Evolutionary conservation across 2,888 invertebrate species (phyloP).

Genomic region (Vanessa cardui): DNA sequence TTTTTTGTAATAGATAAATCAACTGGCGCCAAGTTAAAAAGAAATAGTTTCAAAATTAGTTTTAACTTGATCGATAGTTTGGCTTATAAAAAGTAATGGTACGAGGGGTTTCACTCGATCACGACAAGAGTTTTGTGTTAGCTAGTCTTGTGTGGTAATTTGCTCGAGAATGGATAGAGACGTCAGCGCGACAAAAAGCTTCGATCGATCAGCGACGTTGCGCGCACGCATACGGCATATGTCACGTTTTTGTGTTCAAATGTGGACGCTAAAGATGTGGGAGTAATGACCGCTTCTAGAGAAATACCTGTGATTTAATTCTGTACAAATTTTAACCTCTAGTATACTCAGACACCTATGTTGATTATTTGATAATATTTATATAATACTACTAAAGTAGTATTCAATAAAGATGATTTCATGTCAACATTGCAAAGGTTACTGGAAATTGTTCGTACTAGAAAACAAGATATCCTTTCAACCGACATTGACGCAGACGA

Average conservation of each 20-base stretch:
- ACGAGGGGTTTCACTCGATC: conserved; percentile 64
- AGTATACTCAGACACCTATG: background rate
- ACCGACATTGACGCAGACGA: conserved; percentile 54
- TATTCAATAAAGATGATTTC: background rate
- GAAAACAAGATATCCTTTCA: conserved; percentile 43
- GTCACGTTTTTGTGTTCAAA: conserved; percentile 28
- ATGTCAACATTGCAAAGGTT: conserved; percentile 1
- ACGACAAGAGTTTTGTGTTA: conserved; percentile 63
- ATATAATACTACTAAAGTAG: background rate
- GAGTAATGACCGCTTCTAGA: conserved; percentile 20
- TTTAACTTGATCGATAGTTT: conserved; percentile 70
- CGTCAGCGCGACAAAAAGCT: conserved; percentile 79
- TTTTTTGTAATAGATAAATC: conserved; percentile 21
- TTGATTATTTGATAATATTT: background rate
- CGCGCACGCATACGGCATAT: conserved; percentile 58
- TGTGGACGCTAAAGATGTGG: conserved; percentile 16
- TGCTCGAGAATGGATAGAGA: conserved; percentile 77
- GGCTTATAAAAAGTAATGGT: conserved; percentile 74
- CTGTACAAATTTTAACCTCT: background rate
- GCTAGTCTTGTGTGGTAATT: conserved; percentile 62
- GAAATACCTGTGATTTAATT: conserved; percentile 2
- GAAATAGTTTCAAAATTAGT: conserved; percentile 46
- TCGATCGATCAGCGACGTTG: conserved; percentile 72
- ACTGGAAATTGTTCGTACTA: conserved; percentile 49
- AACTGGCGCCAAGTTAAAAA: conserved; percentile 38